Conservation (phyloP, 1,140 invertebrate genomes). For the Drosophila santomea region DNA sequence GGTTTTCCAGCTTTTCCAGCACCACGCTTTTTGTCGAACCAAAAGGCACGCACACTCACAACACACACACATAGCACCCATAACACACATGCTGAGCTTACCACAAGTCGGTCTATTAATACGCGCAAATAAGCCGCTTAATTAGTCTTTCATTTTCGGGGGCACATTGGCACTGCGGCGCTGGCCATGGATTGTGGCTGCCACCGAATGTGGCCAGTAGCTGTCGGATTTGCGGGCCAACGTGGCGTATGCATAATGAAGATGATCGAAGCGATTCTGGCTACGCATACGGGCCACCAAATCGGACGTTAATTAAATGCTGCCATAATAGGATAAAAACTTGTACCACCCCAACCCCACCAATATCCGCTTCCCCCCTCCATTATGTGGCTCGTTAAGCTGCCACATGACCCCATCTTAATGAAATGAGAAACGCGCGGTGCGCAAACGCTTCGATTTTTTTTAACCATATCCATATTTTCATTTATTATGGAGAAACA, state of each 20-base stretch:
- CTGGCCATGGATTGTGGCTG: slow-evolving; percentile 29
- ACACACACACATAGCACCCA: slow-evolving; percentile 2
- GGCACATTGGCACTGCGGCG: slow-evolving; percentile 7
- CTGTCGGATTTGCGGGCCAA: slow-evolving; percentile 72
- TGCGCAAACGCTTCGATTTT: slow-evolving; percentile 14
- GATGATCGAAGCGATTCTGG: slow-evolving; percentile 57
- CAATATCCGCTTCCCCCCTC: neutral
- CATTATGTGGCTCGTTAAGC: slow-evolving; percentile 28
- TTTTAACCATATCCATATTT: slow-evolving; percentile 78
- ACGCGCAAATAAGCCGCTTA: slow-evolving; percentile 80
- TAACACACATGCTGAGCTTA: slow-evolving; percentile 31
- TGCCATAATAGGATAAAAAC: slow-evolving; percentile 74
- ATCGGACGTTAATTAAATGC: slow-evolving; percentile 77
- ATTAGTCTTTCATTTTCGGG: slow-evolving; percentile 78
- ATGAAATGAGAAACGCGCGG: slow-evolving; percentile 15
- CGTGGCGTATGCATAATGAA: slow-evolving; percentile 72
- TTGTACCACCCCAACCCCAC: neutral
- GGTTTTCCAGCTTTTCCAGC: neutral
- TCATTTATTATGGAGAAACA: slow-evolving; percentile 79
- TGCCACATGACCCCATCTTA: neutral
- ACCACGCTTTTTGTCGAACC: slow-evolving; percentile 38
- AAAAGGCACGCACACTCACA: slow-evolving; percentile 9
- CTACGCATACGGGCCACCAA: slow-evolving; percentile 40
- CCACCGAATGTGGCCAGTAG: slow-evolving; percentile 66
- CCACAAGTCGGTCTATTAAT: slow-evolving; percentile 80